Evolutionary conservation across 2,113 vertebrate species (phyloP).

Genomic region (Xiphias gladius): DNA sequence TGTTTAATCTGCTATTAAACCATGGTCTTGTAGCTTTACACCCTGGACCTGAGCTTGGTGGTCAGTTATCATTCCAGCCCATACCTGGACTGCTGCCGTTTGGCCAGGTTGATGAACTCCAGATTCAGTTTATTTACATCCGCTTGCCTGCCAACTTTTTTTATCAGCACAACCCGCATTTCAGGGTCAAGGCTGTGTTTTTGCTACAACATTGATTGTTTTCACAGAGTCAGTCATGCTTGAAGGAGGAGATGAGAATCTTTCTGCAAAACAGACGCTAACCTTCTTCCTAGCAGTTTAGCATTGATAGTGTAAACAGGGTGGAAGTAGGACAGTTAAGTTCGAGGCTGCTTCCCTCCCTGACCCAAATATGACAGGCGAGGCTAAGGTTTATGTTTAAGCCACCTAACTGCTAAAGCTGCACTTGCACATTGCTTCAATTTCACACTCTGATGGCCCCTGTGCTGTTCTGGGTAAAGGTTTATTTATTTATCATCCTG

Average conservation of each 20-base stretch:
- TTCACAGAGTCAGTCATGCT: conserved; percentile 56
- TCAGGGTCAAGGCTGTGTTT: conserved; percentile 64
- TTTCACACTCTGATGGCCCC: conserved; percentile 37
- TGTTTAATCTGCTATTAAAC: not conserved
- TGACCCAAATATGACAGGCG: conserved; percentile 13
- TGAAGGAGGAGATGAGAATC: conserved; percentile 47
- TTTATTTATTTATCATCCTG: conserved; percentile 30
- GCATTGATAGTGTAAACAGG: conserved; percentile 61
- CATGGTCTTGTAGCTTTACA: not conserved
- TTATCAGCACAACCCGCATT: conserved; percentile 31
- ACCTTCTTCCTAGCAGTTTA: conserved; percentile 38
- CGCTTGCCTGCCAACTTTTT: conserved; percentile 24
- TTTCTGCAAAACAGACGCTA: conserved; percentile 37
- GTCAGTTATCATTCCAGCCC: not conserved
- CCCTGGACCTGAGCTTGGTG: conserved; percentile 13
- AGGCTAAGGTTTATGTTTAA: conserved; percentile 65
- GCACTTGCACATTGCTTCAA: conserved; percentile 37
- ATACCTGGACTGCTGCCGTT: conserved; percentile 19
- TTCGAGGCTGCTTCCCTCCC: not conserved
- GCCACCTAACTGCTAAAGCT: conserved; percentile 48
- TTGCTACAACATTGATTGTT: conserved; percentile 68
- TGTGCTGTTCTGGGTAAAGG: conserved; percentile 15
- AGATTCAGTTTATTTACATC: conserved; percentile 58
- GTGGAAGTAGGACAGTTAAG: conserved; percentile 54
- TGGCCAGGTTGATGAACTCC: conserved; percentile 54